Evolutionary conservation across 2,797 vertebrate genomes (phyloP).

Genomic region (Malacoraja senta): DNA sequence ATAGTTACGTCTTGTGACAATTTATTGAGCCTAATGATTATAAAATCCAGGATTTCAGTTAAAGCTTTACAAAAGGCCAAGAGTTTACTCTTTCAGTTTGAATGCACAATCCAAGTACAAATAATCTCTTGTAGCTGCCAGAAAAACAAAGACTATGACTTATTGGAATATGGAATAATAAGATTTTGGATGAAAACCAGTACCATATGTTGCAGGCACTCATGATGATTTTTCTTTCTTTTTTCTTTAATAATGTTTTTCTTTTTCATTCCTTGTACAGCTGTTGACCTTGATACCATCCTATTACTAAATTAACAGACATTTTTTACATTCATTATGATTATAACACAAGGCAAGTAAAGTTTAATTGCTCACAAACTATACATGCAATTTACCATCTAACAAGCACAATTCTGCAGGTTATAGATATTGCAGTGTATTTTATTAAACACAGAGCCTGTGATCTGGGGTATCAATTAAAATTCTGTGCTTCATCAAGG

Average conservation of each 20-base stretch:
- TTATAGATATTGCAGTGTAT: neutral
- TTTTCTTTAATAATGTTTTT: neutral
- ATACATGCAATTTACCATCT: neutral
- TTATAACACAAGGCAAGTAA: neutral
- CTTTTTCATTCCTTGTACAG: slow-evolving; percentile 9
- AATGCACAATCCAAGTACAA: neutral
- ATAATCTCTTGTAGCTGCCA: neutral
- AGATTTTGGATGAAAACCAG: neutral
- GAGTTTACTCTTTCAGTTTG: neutral
- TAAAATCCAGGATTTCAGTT: neutral
- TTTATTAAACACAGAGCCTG: neutral
- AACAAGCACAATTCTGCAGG: neutral
- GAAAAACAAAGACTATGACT: neutral
- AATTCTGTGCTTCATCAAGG: too few relatives aligned
- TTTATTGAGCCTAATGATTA: neutral
- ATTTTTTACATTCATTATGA: neutral
- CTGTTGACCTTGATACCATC: slow-evolving; percentile 21
- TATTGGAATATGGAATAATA: neutral
- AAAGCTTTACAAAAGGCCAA: neutral
- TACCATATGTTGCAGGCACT: neutral
- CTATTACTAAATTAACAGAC: neutral
- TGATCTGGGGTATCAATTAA: neutral
- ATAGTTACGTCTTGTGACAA: neutral
- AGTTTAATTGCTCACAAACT: neutral
- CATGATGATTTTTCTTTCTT: slow-evolving; percentile 12